Percentiles rank a stretch among this genome's conserved stretches.
Conservation (phyloP, 2,888 invertebrate species). For the Mythimna albipuncta region DNA sequence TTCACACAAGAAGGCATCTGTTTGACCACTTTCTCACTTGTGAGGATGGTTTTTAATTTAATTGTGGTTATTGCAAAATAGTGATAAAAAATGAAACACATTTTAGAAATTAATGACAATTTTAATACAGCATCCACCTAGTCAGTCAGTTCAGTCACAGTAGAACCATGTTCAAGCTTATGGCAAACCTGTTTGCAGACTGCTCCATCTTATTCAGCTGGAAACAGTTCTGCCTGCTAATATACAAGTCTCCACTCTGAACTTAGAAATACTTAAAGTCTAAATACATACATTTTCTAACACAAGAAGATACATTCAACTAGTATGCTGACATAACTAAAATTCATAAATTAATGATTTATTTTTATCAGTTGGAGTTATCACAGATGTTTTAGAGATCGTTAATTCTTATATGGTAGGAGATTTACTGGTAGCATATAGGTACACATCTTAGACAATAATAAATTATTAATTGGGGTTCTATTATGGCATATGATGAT, state of each 20-base stretch:
- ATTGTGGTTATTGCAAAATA: slow-evolving; percentile 1
- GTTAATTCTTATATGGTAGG: slow-evolving; percentile 87
- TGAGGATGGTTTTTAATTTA: neutral
- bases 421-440: slow-evolving; percentile 78
- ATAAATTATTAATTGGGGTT: slow-evolving; percentile 71
- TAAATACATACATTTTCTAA: slow-evolving; percentile 71
- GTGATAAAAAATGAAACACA: slow-evolving; percentile 62
- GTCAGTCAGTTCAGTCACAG: slow-evolving; percentile 76
- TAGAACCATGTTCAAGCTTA: slow-evolving; percentile 49
- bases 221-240: slow-evolving; percentile 45
- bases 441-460: slow-evolving; percentile 69
- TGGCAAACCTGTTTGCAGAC: slow-evolving; percentile 33
- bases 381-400: slow-evolving; percentile 90
- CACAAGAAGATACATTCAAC: slow-evolving; percentile 77
- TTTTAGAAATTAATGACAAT: slow-evolving; percentile 55
- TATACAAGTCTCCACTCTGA: slow-evolving; percentile 54
- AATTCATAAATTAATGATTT: slow-evolving; percentile 86
- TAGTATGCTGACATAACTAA: slow-evolving; percentile 78
- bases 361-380: slow-evolving; percentile 87
- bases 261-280: slow-evolving; percentile 63
- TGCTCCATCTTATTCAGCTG: slow-evolving; percentile 6
- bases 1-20: neutral
- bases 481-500: slow-evolving; percentile 69
- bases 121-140: slow-evolving; percentile 81
- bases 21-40: neutral